These are phyloP conservation scores for Cheirogaleus major DNA, from an alignment of 2,797 vertebrate genomes.

Conservation along the genomic window DNA sequence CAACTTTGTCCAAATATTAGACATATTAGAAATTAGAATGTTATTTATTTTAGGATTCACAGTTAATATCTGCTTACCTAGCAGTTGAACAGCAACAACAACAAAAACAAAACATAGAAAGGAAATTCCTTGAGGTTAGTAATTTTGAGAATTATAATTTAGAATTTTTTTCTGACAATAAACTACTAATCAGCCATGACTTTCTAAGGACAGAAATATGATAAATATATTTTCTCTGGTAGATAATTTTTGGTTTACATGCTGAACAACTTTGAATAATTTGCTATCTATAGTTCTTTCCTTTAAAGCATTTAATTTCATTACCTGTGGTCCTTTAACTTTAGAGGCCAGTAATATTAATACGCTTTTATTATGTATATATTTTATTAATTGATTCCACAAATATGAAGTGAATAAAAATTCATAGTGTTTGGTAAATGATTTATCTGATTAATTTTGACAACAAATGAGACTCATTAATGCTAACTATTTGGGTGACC, in stretches of 20 bases:
- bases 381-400: not conserved
- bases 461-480: not conserved
- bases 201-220: not conserved
- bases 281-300: not conserved
- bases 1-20: not conserved
- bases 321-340: not conserved
- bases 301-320: slow-evolving; percentile 47
- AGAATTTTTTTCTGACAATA: not conserved
- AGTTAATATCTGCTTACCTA: not conserved
- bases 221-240: not conserved
- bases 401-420: not conserved
- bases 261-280: not conserved
- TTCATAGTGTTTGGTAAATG: not conserved
- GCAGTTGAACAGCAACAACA: not conserved
- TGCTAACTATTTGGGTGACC: not conserved
- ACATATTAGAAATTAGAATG: not conserved
- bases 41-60: not conserved
- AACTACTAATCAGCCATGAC: not conserved
- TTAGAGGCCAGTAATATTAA: not conserved
- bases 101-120: not conserved
- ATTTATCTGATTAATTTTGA: slow-evolving; percentile 36
- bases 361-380: not conserved
- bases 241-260: not conserved
- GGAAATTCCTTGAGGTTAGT: not conserved
- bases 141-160: not conserved